Evolutionary conservation across 2,888 invertebrate genomes (phyloP).

Genomic region (Bugula neritina): DNA sequence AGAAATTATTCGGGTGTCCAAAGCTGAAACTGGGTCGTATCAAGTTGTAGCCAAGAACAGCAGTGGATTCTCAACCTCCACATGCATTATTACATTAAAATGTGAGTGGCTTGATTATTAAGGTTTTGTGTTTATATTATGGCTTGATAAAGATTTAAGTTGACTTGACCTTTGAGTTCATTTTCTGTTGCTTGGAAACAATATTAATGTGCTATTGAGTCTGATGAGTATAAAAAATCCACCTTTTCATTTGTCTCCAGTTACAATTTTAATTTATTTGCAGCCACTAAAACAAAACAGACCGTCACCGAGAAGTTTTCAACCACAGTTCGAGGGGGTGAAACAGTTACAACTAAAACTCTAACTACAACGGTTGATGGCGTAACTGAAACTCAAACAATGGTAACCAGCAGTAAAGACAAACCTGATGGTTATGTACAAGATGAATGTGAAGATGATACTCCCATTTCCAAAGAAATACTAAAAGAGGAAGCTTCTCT

Average conservation of each 20-base stretch:
- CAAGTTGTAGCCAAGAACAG: background rate
- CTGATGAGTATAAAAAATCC: too few relatives aligned
- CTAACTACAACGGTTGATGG: background rate
- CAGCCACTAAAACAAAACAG: background rate
- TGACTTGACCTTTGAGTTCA: too few relatives aligned
- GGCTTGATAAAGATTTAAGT: too few relatives aligned
- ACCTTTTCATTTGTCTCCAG: background rate
- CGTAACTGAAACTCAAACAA: slow-evolving; percentile 8
- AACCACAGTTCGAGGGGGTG: background rate
- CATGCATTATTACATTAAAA: slow-evolving; percentile 7
- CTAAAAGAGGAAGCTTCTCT: too few relatives aligned
- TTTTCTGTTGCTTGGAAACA: too few relatives aligned
- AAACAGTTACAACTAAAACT: slow-evolving; percentile 8
- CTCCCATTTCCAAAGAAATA: too few relatives aligned
- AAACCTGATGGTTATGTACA: too few relatives aligned
- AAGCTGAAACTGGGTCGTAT: background rate
- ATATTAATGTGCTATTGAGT: too few relatives aligned
- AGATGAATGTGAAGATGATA: too few relatives aligned
- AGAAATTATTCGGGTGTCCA: background rate
- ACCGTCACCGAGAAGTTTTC: slow-evolving; percentile 8
- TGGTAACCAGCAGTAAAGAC: background rate
- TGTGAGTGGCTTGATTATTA: background rate
- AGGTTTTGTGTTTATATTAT: background rate
- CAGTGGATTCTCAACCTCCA: background rate
- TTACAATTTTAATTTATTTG: too few relatives aligned